Evolutionary conservation across 2,888 invertebrate species (phyloP).

Genomic region (Clepsis dumicolana): DNA sequence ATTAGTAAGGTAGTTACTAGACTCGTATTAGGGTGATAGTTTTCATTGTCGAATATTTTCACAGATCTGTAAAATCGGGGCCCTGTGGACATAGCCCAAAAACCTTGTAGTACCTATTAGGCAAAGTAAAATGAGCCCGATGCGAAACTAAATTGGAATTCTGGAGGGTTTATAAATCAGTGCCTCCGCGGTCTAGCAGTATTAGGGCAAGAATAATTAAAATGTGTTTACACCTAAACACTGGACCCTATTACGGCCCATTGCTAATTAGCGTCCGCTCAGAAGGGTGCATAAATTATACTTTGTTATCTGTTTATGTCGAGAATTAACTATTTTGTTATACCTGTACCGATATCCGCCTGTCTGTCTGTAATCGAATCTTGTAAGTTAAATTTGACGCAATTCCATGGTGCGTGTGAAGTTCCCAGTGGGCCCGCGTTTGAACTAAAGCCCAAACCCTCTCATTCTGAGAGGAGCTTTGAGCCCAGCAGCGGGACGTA

Average conservation of each 20-base stretch:
- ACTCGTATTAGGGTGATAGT: too few relatives aligned
- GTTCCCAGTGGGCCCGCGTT: too few relatives aligned
- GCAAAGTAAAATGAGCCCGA: neutral
- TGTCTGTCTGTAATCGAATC: too few relatives aligned
- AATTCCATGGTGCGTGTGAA: too few relatives aligned
- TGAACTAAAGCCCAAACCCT: too few relatives aligned
- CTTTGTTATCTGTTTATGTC: neutral
- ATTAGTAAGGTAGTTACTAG: too few relatives aligned
- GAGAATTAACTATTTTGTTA: neutral
- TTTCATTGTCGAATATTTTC: too few relatives aligned
- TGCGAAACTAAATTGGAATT: constrained; percentile 7
- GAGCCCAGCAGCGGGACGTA: too few relatives aligned
- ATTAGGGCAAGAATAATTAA: constrained; percentile 16
- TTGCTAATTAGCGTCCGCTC: neutral
- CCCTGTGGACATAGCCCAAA: neutral
- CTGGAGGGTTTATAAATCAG: constrained; percentile 19
- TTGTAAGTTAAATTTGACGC: too few relatives aligned
- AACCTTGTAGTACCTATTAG: neutral
- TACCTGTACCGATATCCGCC: too few relatives aligned
- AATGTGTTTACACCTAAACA: constrained; percentile 27
- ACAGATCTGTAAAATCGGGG: too few relatives aligned
- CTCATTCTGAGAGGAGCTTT: too few relatives aligned
- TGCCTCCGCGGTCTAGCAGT: neutral
- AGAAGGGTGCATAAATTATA: neutral
- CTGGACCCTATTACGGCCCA: constrained; percentile 13